phyloP scores from a whole-genome alignment of 2,113 vertebrate species.

The Catagonus wagneri region DNA sequence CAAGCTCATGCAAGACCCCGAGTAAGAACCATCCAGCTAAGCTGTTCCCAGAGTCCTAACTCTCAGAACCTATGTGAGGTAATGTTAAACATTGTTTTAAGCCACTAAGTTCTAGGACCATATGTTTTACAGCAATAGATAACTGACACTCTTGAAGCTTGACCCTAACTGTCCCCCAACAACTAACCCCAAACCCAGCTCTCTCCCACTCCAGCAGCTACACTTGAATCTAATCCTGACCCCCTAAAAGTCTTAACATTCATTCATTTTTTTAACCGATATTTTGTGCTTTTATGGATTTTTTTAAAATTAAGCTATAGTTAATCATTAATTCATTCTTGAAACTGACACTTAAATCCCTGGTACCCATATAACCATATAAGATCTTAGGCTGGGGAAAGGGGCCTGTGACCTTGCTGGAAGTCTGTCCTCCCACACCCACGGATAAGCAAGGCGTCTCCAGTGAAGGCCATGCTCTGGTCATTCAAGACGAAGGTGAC shows the following conservation, averaged over 20 bases:
- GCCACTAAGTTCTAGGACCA: not conserved
- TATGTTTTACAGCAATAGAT: not conserved
- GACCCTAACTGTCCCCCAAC: not conserved
- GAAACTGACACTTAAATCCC: not conserved
- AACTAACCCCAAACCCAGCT: not conserved
- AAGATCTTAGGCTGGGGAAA: not conserved
- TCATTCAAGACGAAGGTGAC: slow-evolving; percentile 90
- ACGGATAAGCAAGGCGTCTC: slow-evolving; percentile 93
- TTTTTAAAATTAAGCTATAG: no score
- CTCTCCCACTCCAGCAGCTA: not conserved
- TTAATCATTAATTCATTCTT: not conserved
- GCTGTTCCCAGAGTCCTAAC: not conserved
- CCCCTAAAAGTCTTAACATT: not conserved
- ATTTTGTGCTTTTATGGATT: no score
- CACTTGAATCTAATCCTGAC: not conserved
- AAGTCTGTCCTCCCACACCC: slow-evolving; percentile 96
- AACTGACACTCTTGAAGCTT: not conserved
- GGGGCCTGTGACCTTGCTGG: slow-evolving; percentile 90
- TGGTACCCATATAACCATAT: not conserved
- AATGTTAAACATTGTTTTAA: not conserved
- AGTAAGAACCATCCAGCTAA: not conserved
- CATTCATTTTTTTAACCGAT: not conserved
- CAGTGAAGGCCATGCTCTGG: slow-evolving; percentile 93
- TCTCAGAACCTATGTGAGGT: not conserved
- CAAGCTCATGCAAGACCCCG: not conserved